Evolutionary conservation across 92 coral and sea anemone species (phyloP).

Genomic region (Phymanthus crucifer): DNA sequence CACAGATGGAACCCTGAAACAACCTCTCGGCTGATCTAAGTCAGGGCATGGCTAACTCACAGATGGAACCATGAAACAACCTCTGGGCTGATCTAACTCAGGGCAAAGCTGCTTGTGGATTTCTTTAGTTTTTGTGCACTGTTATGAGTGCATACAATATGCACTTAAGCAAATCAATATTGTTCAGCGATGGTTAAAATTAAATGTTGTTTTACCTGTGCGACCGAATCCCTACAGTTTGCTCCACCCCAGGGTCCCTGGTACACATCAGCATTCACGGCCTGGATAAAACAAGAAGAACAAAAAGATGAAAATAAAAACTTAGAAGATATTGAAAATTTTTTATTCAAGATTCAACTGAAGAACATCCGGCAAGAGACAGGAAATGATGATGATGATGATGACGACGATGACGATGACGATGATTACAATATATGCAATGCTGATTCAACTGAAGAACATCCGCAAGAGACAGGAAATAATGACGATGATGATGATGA

Average conservation of each 20-base stretch:
- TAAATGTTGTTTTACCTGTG: conserved; percentile 60
- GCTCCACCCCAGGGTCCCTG: conserved; percentile 98
- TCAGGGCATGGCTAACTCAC: too few relatives aligned
- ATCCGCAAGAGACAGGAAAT: conserved; percentile 2
- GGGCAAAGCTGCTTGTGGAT: too few relatives aligned
- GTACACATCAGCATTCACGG: conserved; percentile 93
- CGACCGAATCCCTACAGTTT: conserved; percentile 86
- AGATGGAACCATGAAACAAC: too few relatives aligned
- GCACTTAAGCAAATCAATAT: neutral
- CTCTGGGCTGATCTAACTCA: too few relatives aligned
- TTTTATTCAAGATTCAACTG: neutral
- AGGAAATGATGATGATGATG: conserved; percentile 12
- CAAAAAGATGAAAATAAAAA: too few relatives aligned
- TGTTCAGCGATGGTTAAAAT: neutral
- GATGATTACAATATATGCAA: too few relatives aligned
- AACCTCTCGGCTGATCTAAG: too few relatives aligned
- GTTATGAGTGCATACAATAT: too few relatives aligned
- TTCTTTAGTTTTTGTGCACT: neutral
- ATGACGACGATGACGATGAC: too few relatives aligned
- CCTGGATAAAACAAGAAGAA: conserved; percentile 29
- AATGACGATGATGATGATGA: too few relatives aligned
- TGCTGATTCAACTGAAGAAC: neutral
- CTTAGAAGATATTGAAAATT: too few relatives aligned
- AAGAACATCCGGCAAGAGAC: neutral
- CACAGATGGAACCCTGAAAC: too few relatives aligned